Evolutionary conservation across 2,113 vertebrate species (phyloP).

Genomic region (Lynx canadensis): DNA sequence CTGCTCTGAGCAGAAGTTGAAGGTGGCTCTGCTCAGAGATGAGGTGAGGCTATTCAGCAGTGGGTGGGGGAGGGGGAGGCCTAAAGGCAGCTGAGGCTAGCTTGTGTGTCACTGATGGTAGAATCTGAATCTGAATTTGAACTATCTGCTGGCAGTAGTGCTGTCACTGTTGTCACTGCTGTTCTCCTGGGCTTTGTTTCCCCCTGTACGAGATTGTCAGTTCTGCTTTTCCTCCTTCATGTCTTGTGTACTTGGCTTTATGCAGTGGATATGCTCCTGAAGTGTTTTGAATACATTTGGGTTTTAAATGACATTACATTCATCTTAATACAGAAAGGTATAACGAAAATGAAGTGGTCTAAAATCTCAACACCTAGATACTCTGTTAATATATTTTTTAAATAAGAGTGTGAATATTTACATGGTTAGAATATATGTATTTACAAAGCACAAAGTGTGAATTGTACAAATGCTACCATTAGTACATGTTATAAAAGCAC

Average conservation of each 20-base stretch:
- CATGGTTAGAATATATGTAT: not conserved
- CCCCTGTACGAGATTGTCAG: not conserved
- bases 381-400: not conserved
- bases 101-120: not conserved
- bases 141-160: not conserved
- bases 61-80: not conserved
- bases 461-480: not conserved
- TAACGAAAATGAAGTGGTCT: slow-evolving; percentile 4
- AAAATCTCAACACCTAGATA: not conserved
- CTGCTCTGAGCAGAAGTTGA: not conserved
- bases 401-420: not conserved
- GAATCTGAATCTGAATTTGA: not conserved
- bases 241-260: not conserved
- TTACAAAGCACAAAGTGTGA: not conserved
- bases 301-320: slow-evolving; percentile 4
- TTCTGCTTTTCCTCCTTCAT: not conserved
- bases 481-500: not conserved
- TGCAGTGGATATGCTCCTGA: not conserved
- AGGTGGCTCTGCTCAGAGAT: not conserved
- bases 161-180: not conserved
- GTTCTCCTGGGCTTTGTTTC: not conserved
- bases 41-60: not conserved
- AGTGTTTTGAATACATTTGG: not conserved
- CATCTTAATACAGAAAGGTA: not conserved
- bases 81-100: not conserved